Conservation (phyloP, 2,888 invertebrate genomes). For the Zygothrica quintamaculata region DNA sequence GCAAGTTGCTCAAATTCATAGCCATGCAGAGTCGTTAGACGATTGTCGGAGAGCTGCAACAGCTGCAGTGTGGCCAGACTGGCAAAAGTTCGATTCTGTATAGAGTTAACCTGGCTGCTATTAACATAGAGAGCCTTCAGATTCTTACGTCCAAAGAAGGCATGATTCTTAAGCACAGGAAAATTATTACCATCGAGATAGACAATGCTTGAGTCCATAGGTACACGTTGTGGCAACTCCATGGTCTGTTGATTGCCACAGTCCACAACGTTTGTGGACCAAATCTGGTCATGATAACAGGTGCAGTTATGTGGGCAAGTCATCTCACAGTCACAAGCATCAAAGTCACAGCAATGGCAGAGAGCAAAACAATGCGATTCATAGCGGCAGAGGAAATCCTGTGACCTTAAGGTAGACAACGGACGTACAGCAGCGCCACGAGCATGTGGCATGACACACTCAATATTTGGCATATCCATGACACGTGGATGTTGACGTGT, state of each 20-base stretch:
- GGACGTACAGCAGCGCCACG: slow-evolving; percentile 93
- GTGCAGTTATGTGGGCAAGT: slow-evolving; percentile 97
- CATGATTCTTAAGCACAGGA: slow-evolving; percentile 93
- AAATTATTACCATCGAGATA: slow-evolving; percentile 96
- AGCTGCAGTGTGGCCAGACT: slow-evolving; percentile 92
- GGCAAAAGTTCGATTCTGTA: slow-evolving; percentile 96
- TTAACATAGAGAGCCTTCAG: slow-evolving; percentile 94
- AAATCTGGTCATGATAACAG: slow-evolving; percentile 97
- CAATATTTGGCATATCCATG: slow-evolving; percentile 94
- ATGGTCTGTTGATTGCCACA: slow-evolving; percentile 92
- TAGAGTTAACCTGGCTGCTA: slow-evolving; percentile 92
- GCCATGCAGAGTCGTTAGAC: slow-evolving; percentile 91
- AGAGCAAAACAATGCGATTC: slow-evolving; percentile 97
- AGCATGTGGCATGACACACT: slow-evolving; percentile 94
- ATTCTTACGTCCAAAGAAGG: slow-evolving; percentile 96
- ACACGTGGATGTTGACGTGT: slow-evolving; percentile 93
- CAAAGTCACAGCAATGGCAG: slow-evolving; percentile 98
- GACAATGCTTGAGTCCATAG: slow-evolving; percentile 97
- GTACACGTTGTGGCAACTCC: slow-evolving; percentile 93
- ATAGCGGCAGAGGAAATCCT: slow-evolving; percentile 96
- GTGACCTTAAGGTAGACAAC: slow-evolving; percentile 90
- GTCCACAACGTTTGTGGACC: slow-evolving; percentile 96
- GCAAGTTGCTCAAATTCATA: slow-evolving; percentile 94
- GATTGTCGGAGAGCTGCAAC: slow-evolving; percentile 94
- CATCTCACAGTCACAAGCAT: slow-evolving; percentile 98